These are phyloP conservation scores for Meloidogyne exigua DNA, from an alignment of 1,140 invertebrate genomes.

Conservation along the genomic window DNA sequence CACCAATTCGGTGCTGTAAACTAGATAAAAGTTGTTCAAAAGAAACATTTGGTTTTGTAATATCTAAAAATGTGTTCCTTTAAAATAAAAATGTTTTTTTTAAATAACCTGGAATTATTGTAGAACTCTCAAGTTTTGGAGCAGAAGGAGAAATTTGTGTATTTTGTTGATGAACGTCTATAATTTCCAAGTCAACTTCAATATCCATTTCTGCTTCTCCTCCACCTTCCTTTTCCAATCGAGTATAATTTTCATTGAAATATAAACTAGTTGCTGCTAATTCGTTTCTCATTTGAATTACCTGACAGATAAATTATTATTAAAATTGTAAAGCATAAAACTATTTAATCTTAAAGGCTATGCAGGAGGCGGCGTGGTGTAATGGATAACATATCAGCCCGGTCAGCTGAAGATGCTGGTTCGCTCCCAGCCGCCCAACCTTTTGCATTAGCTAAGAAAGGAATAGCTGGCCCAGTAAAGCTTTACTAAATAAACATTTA, in stretches of 20 bases:
- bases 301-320: too few relatives aligned
- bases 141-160: slow-evolving; percentile 2
- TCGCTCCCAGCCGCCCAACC: too few relatives aligned
- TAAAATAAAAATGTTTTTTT: background rate
- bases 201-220: slow-evolving; percentile 36
- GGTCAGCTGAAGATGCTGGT: too few relatives aligned
- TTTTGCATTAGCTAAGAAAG: too few relatives aligned
- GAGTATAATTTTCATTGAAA: slow-evolving; percentile 12
- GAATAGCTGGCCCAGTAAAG: too few relatives aligned
- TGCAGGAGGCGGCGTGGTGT: too few relatives aligned
- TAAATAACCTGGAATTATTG: slow-evolving; percentile 14
- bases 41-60: slow-evolving; percentile 10
- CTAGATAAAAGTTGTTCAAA: slow-evolving; percentile 15
- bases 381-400: too few relatives aligned
- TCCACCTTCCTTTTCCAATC: background rate
- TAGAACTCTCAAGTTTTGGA: background rate
- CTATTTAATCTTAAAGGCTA: too few relatives aligned
- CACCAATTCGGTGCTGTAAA: slow-evolving; percentile 6
- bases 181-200: slow-evolving; percentile 48
- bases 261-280: slow-evolving; percentile 28
- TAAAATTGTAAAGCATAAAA: too few relatives aligned
- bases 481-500: background rate
- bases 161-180: slow-evolving; percentile 25
- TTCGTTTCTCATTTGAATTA: slow-evolving; percentile 46
- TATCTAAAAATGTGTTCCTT: background rate